These are phyloP conservation scores for Hozukius guyotensis DNA, from an alignment of 2,797 vertebrate species.

Conservation along the genomic window DNA sequence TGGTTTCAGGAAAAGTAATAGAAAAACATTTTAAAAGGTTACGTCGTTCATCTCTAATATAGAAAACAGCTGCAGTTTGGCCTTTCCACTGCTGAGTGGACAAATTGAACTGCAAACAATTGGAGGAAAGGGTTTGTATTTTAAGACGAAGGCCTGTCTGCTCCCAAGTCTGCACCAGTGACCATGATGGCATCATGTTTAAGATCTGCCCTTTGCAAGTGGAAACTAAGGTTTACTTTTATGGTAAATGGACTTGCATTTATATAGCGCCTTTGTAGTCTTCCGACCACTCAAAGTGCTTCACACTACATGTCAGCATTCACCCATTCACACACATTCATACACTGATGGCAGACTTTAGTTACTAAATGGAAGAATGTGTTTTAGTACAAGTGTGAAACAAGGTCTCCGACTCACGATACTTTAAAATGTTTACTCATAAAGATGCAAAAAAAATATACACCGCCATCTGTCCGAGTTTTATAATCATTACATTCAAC, in stretches of 20 bases:
- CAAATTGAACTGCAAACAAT: constrained; percentile 1
- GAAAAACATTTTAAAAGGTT: constrained; percentile 47
- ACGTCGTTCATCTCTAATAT: constrained; percentile 10
- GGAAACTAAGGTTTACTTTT: not conserved
- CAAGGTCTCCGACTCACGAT: not conserved
- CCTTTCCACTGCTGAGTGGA: constrained; percentile 33
- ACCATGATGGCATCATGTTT: not conserved
- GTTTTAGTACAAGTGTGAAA: not conserved
- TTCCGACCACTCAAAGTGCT: no score
- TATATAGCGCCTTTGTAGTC: no score
- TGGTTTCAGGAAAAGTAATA: not conserved
- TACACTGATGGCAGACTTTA: not conserved
- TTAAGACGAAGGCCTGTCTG: not conserved
- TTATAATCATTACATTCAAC: not conserved
- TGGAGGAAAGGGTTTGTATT: not conserved
- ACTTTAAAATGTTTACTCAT: no score
- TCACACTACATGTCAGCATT: no score
- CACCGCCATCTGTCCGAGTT: not conserved
- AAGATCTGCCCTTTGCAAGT: constrained; percentile 1
- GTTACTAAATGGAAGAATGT: not conserved
- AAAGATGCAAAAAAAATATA: no score
- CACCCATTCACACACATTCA: no score
- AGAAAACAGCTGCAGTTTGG: constrained; percentile 20
- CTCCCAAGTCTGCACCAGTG: not conserved
- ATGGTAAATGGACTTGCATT: no score